Base-by-base conservation (phyloP, 2,888 invertebrate genomes). In the Resseliella maxima region DNA sequence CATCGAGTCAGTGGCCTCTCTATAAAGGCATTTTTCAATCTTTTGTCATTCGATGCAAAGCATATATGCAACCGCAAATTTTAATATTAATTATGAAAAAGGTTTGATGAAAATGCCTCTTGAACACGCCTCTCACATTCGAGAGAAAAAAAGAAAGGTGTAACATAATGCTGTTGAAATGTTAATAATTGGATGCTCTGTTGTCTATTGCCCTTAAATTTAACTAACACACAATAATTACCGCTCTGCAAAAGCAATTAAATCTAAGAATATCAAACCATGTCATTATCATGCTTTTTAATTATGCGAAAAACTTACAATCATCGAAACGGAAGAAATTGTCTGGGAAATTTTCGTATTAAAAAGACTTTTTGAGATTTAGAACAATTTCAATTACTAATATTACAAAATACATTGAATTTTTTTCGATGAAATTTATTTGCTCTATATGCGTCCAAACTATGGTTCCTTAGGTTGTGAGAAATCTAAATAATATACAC, bases 41-140 rank as follows among this genome's bases (percentile, higher is more conserved):
- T 72, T 72, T 72, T 72, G 72, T 72, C 72, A 31, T 31, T 31
- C 46, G 46, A 31, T 50, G 72, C 72, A 72, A 72, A 72, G 46
- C 46, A 24, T 72, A n/a, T 27, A 72, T 72, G 72, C 72, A 72
- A 72, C 27, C 72, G 72, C 72, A 72, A 72, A 31, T 72, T 72
- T 72, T 72, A 72, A 72, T 72, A 72, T 72, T 72, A 72, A 31
- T 72, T 72, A 72, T 31, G 72, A 31, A 72, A 72, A 72, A 35
- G 72, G n/a, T n/a, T 72, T 72, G 72, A 15, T 8, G 72, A 72
- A 31, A 72, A 50, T 27, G 31, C 72, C 31, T 31, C 72, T 72
- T 72, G 31, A 31, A 72, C 72, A 72, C 72, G 72, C 27, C 72
- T 31, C 72, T 31, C 72, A 27, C 72, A 12, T 15, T n/a, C n/a